Base-by-base conservation (phyloP, 1,140 invertebrate species). In the Antheraea mylitta region DNA sequence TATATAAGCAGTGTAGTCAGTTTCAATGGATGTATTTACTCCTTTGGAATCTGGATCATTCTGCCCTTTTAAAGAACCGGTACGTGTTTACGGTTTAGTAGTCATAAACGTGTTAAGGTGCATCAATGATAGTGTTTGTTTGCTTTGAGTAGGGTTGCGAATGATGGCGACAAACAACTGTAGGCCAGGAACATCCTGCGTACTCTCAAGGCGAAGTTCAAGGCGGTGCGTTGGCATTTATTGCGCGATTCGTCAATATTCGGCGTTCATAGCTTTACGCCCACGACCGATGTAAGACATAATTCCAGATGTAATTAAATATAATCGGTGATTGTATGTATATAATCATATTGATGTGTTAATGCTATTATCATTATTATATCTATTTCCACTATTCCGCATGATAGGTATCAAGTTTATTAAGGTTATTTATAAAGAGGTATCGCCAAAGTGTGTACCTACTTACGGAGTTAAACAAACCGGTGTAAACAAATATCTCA, bases 191-290 rank as follows among this genome's bases (percentile, higher is more conserved):
- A 77, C 81, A 83, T 83, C 85, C 77, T 79, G 84, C 82, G 77
- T 80, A 76, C 70, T 83, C 11, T 69, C 71, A 72, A 81, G 80
- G 77, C 67, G 79, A 89, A 87, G 89, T 89, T 91, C 89, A 91
- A 91, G 89, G 89, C 75, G 79, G 83, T 77, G 66, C 89, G 78
- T 89, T 91, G 87, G 79, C 87, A 91, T 91, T 91, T 89, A 83
- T 82, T 80, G 75, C 79, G 74, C 77, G 83, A 91, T 90, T 84
- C 86, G 86, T 91, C 89, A 90, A 85, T 79, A 76, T 71, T 65
- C 58, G 69, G 19, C 63, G 63, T 70, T 70, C 68, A 69, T 67
- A 64, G 64, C 69, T 58, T 68, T 19, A 68, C 71, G 69, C 74
- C 78, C 45, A 53, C 45, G 16, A 2, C 45, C 45, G 16, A 53